Percentiles rank a stretch among this genome's conserved stretches.
These are phyloP conservation scores for Tachycineta bicolor DNA, from an alignment of 2,113 vertebrate genomes.

Conservation along the genomic window DNA sequence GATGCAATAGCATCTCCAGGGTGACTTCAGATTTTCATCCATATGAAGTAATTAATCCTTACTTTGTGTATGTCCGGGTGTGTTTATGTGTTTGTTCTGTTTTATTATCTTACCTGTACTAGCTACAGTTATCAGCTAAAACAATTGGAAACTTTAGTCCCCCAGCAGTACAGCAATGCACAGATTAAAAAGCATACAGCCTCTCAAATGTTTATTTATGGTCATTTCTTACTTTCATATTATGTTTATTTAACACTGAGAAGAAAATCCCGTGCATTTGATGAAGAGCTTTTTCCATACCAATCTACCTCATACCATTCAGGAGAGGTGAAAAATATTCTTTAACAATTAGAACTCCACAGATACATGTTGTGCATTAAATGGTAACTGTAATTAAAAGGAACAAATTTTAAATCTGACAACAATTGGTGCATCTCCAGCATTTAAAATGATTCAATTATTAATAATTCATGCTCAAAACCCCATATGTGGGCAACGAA, in stretches of 20 bases:
- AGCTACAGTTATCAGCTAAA: background rate
- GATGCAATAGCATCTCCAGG: slow-evolving; percentile 42
- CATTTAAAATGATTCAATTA: slow-evolving; percentile 85
- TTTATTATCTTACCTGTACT: background rate
- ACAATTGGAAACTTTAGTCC: background rate
- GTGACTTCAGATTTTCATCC: slow-evolving; percentile 42
- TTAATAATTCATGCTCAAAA: slow-evolving; percentile 87
- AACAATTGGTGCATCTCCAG: slow-evolving; percentile 85
- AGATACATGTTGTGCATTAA: slow-evolving; percentile 68
- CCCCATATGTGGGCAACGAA: slow-evolving; percentile 77
- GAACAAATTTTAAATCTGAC: slow-evolving; percentile 90
- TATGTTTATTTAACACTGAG: background rate
- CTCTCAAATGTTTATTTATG: background rate
- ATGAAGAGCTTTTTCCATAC: background rate
- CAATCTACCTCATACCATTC: background rate
- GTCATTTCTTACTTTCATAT: background rate
- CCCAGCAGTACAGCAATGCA: background rate
- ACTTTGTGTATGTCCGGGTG: background rate
- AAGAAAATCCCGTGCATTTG: background rate
- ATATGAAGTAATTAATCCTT: slow-evolving; percentile 30
- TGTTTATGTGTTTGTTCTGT: background rate
- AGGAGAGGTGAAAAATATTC: slow-evolving; percentile 33
- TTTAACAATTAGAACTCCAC: slow-evolving; percentile 62
- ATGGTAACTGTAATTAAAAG: slow-evolving; percentile 82
- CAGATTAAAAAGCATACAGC: background rate